Evolutionary conservation across 2,888 invertebrate genomes (phyloP).

Genomic region (Xestia rhomboidea): DNA sequence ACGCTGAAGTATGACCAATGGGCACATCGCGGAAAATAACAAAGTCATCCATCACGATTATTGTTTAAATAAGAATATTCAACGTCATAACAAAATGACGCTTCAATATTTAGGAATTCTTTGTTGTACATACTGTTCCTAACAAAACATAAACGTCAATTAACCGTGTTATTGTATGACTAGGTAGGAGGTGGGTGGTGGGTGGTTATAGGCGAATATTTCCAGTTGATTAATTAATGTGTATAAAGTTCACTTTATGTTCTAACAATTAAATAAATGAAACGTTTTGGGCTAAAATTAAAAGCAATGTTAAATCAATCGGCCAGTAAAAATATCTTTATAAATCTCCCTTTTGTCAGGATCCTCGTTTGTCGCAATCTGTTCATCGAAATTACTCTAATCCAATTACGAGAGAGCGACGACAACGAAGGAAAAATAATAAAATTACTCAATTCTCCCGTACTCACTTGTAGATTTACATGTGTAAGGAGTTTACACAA

Average conservation of each 20-base stretch:
- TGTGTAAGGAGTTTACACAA: constrained; percentile 59
- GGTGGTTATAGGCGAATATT: too few relatives aligned
- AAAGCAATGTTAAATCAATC: constrained; percentile 28
- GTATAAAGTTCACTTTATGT: not conserved
- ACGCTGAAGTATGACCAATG: constrained; percentile 15
- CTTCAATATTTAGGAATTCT: not conserved
- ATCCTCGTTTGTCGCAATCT: constrained; percentile 75
- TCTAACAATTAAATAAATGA: not conserved
- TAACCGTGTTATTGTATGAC: not conserved
- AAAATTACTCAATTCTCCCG: constrained; percentile 67
- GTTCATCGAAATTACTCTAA: constrained; percentile 78
- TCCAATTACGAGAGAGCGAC: constrained; percentile 72
- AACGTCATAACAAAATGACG: constrained; percentile 16
- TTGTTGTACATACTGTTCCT: not conserved
- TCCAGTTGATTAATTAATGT: not conserved
- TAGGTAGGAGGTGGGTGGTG: too few relatives aligned
- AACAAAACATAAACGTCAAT: not conserved
- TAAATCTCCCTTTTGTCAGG: constrained; percentile 68
- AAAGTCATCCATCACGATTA: constrained; percentile 27
- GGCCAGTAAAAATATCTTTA: constrained; percentile 47
- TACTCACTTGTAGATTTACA: constrained; percentile 61
- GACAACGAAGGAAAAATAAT: constrained; percentile 68
- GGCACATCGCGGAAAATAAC: constrained; percentile 1
- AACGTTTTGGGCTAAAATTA: not conserved
- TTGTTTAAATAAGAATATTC: constrained; percentile 15